phyloP scores from a whole-genome alignment of 2,113 vertebrate species.

The Dasyurus viverrinus region DNA sequence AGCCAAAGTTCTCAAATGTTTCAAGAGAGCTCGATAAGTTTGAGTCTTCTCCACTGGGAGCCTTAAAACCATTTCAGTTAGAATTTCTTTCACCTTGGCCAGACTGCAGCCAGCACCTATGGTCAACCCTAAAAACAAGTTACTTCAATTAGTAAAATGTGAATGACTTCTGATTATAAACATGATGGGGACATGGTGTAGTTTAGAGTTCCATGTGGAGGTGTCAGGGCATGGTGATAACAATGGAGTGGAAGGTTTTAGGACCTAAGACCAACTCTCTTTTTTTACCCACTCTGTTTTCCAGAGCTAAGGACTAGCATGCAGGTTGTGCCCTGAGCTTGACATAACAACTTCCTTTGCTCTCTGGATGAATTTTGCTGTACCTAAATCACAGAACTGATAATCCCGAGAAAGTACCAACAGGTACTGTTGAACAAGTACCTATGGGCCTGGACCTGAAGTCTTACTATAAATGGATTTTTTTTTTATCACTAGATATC shows the following conservation, averaged over 20 bases:
- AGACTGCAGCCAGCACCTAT: constrained; percentile 88
- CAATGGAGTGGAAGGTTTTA: background rate
- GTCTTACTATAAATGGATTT: background rate
- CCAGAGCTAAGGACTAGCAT: background rate
- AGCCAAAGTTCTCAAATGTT: constrained; percentile 84
- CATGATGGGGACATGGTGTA: background rate
- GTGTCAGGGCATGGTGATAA: background rate
- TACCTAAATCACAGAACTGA: background rate
- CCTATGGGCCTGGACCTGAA: background rate
- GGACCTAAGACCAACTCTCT: no score
- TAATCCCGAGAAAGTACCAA: background rate
- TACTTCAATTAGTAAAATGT: background rate
- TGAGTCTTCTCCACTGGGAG: constrained; percentile 82
- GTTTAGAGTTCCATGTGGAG: background rate
- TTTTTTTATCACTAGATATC: background rate
- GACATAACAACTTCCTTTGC: background rate
- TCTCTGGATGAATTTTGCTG: background rate
- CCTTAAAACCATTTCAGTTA: constrained; percentile 77
- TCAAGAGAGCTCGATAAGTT: constrained; percentile 82
- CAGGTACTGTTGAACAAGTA: no score
- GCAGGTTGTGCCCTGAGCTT: background rate
- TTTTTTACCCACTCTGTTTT: no score
- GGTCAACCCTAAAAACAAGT: constrained; percentile 82
- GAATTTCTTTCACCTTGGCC: constrained; percentile 77
- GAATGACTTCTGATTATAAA: background rate